Conservation (phyloP, 2,113 vertebrate genomes). For the Lanius collurio region DNA sequence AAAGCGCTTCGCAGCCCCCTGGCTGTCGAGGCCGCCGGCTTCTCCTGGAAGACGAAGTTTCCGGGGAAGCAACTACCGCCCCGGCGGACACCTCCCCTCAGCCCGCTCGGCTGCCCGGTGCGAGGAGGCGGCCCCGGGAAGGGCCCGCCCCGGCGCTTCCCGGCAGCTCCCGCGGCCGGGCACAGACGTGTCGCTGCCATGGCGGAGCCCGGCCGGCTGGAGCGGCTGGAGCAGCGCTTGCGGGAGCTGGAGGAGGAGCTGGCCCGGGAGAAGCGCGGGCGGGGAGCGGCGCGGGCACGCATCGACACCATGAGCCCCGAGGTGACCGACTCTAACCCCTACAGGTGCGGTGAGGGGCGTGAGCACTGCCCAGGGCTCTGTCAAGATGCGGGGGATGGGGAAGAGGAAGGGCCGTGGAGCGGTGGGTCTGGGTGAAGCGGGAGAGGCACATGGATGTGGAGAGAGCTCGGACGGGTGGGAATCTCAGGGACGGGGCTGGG, state of each 20-base stretch:
- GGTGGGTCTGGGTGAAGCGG: background rate
- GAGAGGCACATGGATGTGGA: fast-evolving
- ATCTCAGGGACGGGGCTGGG: background rate
- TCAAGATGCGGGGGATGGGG: fast-evolving
- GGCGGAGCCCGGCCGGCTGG: constrained; percentile 57
- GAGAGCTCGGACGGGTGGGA: background rate
- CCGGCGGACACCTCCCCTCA: fast-evolving
- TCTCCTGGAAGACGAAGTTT: too few relatives aligned
- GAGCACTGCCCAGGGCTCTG: background rate
- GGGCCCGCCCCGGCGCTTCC: background rate
- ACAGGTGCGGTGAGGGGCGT: constrained; percentile 77
- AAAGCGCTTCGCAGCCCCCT: background rate
- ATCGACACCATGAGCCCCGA: constrained; percentile 90
- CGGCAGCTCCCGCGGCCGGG: background rate
- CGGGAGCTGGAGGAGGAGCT: constrained; percentile 86
- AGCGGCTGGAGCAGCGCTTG: constrained; percentile 81
- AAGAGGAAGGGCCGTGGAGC: background rate
- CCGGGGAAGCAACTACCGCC: fast-evolving
- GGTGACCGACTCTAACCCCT: constrained; percentile 93
- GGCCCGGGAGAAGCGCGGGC: constrained; percentile 44
- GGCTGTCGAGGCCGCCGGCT: fast-evolving
- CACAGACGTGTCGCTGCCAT: background rate
- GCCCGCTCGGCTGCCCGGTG: fast-evolving
- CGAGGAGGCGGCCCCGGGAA: background rate
- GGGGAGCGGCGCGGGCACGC: constrained; percentile 66